phyloP scores from a whole-genome alignment of 2,113 vertebrate genomes.

The Recurvirostra avosetta region DNA sequence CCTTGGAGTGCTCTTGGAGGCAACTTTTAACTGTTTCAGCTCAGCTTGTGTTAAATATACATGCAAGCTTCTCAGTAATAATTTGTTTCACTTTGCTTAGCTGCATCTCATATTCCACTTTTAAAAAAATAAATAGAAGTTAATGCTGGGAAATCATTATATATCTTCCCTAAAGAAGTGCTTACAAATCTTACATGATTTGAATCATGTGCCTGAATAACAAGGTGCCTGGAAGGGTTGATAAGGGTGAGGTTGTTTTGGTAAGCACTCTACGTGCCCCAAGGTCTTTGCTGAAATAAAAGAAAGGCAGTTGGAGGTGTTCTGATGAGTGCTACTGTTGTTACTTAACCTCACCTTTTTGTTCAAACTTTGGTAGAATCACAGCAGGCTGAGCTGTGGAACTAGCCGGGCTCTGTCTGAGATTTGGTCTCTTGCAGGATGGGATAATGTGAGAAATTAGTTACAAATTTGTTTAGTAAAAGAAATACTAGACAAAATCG shows the following conservation, averaged over 20 bases:
- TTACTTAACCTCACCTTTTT: not conserved
- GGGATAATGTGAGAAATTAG: not conserved
- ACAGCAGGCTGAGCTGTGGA: not conserved
- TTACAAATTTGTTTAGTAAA: not conserved
- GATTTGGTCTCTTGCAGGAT: not conserved
- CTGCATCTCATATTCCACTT: not conserved
- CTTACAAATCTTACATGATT: not conserved
- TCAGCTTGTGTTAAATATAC: not conserved
- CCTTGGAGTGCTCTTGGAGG: not conserved
- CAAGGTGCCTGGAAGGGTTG: not conserved
- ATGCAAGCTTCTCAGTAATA: not conserved
- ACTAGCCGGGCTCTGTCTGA: not conserved
- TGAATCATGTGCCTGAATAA: not conserved
- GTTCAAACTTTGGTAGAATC: not conserved
- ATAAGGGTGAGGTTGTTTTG: not conserved
- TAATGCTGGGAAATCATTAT: not conserved
- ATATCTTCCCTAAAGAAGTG: not conserved
- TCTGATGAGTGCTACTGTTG: not conserved
- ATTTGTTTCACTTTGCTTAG: not conserved
- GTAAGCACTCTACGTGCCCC: not conserved
- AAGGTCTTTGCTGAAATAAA: not conserved
- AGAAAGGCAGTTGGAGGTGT: not conserved
- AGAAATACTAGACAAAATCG: not conserved
- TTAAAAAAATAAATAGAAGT: not conserved
- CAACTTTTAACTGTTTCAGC: not conserved